Evolutionary conservation across 2,888 invertebrate species (phyloP).

Genomic region (Drosophila mayaguana): DNA sequence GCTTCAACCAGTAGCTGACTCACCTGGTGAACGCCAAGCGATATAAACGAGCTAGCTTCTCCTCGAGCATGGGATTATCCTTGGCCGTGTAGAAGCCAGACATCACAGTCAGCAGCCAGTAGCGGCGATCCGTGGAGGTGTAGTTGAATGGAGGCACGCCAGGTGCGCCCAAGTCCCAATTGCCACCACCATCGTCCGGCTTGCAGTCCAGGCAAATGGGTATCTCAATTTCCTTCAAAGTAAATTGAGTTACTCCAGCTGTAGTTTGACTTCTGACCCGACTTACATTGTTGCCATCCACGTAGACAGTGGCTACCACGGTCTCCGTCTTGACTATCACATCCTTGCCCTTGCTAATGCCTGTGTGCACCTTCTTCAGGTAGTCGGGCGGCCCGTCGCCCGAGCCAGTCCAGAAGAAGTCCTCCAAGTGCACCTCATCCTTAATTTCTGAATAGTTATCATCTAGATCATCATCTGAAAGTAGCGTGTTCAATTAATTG

Average conservation of each 20-base stretch:
- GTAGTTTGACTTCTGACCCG: rapidly evolving
- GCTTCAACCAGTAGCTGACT: slow-evolving; percentile 4
- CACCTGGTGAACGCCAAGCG: slow-evolving; percentile 92
- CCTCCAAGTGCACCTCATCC: slow-evolving; percentile 87
- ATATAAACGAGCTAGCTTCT: slow-evolving; percentile 91
- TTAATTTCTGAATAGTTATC: slow-evolving; percentile 82
- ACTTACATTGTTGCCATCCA: slow-evolving; percentile 86
- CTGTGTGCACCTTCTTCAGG: slow-evolving; percentile 85
- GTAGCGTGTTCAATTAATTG: slow-evolving; percentile 31
- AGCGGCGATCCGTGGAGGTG: slow-evolving; percentile 88
- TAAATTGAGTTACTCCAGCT: background rate
- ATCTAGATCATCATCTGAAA: slow-evolving; percentile 78
- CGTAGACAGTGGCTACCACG: slow-evolving; percentile 89
- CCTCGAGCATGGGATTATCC: slow-evolving; percentile 89
- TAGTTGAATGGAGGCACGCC: slow-evolving; percentile 81
- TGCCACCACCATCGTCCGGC: slow-evolving; percentile 79
- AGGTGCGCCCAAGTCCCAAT: slow-evolving; percentile 76
- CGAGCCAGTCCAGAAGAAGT: slow-evolving; percentile 95
- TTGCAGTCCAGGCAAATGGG: slow-evolving; percentile 84
- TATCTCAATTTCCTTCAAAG: slow-evolving; percentile 82
- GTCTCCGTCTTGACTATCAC: slow-evolving; percentile 89
- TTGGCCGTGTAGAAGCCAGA: slow-evolving; percentile 86
- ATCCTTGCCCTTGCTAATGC: slow-evolving; percentile 86
- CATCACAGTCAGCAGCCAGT: slow-evolving; percentile 93
- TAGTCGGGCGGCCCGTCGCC: slow-evolving; percentile 90